Base-by-base conservation (phyloP, 1,140 invertebrate species). In the Maconellicoccus hirsutus region DNA sequence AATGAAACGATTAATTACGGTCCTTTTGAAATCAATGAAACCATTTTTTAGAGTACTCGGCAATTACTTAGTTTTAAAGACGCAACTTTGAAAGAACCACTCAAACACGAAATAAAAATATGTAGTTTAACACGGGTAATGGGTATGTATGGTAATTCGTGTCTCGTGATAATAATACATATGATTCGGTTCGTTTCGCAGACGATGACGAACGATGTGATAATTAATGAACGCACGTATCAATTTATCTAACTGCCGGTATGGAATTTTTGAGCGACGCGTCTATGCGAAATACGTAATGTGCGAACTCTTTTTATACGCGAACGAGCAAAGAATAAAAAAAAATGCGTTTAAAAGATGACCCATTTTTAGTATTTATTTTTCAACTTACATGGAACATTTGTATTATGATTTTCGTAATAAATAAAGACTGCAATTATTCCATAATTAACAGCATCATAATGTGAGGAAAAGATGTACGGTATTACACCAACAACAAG, bases 361-460 rank as follows among this genome's bases (percentile, higher is more conserved):
- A 52, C 42, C 42, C n/a, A 52, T 52, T 52, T 52, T 19, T 52
- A 19, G 29, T 33, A 33, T 33, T 33, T 33, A 52, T 52, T 52
- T 52, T 52, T n/a, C n/a, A 33, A 33, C 42, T 2, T 52, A 52
- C n/a, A 52, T 52, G n/a, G 42, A 52, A 52, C 42, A 52, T 52
- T 52, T 19, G 42, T 19, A 16, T 52, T 52, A 4, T 52, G 6
- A 52, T 52, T 52, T 52, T 52, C 42, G 42, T 52, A 52, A 52
- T 52, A 52, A 52, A 52, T 52, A 52, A 52, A 52, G 42, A 52
- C 12, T 52, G n/a, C 42, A 52, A 52, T 52, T 52, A 52, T 52
- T 52, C 42, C 42, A 52, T 52, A 52, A 52, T 52, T 52, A 52
- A 52, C n/a, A 52, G 42, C 42, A 52, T 52, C 42, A 52, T 52